Evolutionary conservation across 2,113 vertebrate species (phyloP).

Genomic region (Gymnogyps californianus): DNA sequence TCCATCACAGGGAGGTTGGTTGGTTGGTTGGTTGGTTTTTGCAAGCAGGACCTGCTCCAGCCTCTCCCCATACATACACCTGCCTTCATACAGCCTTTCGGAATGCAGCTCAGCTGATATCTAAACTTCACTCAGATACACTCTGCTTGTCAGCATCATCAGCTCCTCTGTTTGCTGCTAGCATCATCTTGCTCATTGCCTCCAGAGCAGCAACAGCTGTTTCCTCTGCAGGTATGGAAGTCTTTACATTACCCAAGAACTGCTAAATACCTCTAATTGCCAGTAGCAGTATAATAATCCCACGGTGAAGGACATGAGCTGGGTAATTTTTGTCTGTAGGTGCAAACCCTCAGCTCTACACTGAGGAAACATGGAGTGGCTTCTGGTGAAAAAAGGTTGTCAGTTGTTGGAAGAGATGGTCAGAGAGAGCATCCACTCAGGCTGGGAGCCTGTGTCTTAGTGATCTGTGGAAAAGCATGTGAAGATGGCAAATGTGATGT

Average conservation of each 20-base stretch:
- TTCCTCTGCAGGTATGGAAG: background rate
- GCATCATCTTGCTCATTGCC: background rate
- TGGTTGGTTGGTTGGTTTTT: background rate
- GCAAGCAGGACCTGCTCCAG: background rate
- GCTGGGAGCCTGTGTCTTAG: background rate
- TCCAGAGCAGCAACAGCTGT: background rate
- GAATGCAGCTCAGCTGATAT: background rate
- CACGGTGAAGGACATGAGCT: background rate
- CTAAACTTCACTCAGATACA: background rate
- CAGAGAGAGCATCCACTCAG: background rate
- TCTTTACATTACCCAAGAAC: background rate
- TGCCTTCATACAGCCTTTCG: background rate
- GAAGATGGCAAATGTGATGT: background rate
- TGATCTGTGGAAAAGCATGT: background rate
- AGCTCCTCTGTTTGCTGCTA: background rate
- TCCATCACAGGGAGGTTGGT: accelerated
- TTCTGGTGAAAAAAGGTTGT: background rate
- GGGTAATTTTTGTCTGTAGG: background rate
- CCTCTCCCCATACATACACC: background rate
- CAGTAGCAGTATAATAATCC: background rate
- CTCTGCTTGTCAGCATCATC: background rate
- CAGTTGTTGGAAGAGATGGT: background rate
- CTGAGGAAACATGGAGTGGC: background rate
- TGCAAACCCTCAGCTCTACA: background rate
- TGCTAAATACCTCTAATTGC: background rate